Evolutionary conservation across 2,888 invertebrate genomes (phyloP), one percentile per base, ranked within the genome.

Genomic region (Ennomos erosarius): DNA sequence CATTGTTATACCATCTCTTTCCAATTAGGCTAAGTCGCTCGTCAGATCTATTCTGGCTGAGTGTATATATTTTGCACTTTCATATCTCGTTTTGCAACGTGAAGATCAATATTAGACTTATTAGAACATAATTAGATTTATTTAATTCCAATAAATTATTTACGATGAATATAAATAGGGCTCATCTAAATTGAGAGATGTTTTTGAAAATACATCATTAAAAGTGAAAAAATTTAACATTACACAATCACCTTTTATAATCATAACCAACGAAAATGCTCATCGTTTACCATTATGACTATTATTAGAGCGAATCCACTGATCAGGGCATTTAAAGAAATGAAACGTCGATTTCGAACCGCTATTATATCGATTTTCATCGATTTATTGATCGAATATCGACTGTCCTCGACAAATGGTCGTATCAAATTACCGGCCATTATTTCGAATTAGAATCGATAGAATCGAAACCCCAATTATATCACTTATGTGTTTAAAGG

Each of bases 401-500:
- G 91, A 90, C 85, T 91, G 91, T 92, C 91, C 89, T 88, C 90
- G 82, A 87, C 88, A 88, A 92, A 89, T 88, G 90, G 82, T 87
- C 86, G 85, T 76, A 85, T 78, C 80, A 92, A 92, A 92, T 92
- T 91, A 90, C 86, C 78, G 84, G 82, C 89, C 84, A 91, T 92
- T 92, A 92, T 89, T 88, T 89, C 78, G 85, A 90, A 89, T 90
- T 91, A 91, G 90, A 92, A 88, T 86, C 90, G 88, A 90, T 91
- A 90, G 88, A 91, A 87, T 85, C 86, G 80, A 81, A 79, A 89
- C 92, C 90, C 84, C 84, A 90, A 92, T 92, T 91, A 92, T 90
- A 90, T 92, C 91, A 91, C 92, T 92, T 92, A 92, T 90, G 88
- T 90, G 92, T 90, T 92, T 91, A 92, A 87, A 90, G 85, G 83